A percentile compares a stretch with the other conserved stretches of the same genome.
These are phyloP conservation scores for Rhingia campestris DNA, from an alignment of 2,888 invertebrate species.

Conservation along the genomic window DNA sequence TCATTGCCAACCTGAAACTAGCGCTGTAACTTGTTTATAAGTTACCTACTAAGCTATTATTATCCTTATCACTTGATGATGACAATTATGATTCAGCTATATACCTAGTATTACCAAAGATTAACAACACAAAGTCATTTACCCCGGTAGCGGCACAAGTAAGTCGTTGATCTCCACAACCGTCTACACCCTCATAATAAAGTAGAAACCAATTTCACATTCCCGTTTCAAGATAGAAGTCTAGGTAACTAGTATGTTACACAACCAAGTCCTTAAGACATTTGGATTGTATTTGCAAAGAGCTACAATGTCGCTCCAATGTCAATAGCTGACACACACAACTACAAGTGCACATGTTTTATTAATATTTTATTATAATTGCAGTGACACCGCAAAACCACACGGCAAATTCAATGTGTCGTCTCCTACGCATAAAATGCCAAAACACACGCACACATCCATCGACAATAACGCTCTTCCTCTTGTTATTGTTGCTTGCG, in stretches of 20 bases:
- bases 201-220: constrained; percentile 14
- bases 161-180: constrained; percentile 51
- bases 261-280: constrained; percentile 42
- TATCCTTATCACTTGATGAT: constrained; percentile 46
- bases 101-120: constrained; percentile 63
- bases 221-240: not conserved
- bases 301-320: constrained; percentile 4
- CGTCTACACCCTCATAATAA: not conserved
- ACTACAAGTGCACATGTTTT: constrained; percentile 12
- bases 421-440: constrained; percentile 27
- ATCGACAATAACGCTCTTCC: not conserved
- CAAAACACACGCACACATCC: not conserved
- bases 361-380: constrained; percentile 53
- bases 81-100: constrained; percentile 42
- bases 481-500: constrained; percentile 6
- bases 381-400: constrained; percentile 59
- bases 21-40: constrained; percentile 27
- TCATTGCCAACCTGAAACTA: too few relatives aligned
- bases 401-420: constrained; percentile 57
- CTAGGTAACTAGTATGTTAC: constrained; percentile 3
- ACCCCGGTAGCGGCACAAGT: constrained; percentile 31
- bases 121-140: constrained; percentile 65
- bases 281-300: constrained; percentile 51
- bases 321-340: constrained; percentile 7
- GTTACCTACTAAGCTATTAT: not conserved